Conservation (phyloP, 1,140 invertebrate genomes). For the Leptopilina clavipes region DNA sequence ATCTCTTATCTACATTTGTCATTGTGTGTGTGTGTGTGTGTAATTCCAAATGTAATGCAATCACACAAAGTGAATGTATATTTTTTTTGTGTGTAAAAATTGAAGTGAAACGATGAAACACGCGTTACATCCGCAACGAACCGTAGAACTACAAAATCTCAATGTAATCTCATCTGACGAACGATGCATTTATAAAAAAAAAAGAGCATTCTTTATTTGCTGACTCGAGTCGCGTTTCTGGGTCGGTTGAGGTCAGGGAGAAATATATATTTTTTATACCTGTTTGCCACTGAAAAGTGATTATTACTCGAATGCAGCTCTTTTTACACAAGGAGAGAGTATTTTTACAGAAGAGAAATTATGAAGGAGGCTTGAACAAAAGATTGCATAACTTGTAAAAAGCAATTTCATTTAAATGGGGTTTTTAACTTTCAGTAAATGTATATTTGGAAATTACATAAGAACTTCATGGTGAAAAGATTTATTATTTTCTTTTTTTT, state of each 20-base stretch:
- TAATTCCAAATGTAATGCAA: background rate
- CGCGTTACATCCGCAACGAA: too few species aligned
- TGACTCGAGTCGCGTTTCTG: slow-evolving; percentile 25
- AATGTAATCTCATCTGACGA: background rate
- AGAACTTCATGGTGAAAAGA: background rate
- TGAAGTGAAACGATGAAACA: background rate
- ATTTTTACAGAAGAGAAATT: slow-evolving; percentile 16
- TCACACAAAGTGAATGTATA: background rate
- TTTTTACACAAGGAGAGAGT: background rate
- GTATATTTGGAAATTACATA: background rate
- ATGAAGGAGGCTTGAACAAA: background rate
- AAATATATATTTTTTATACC: slow-evolving; percentile 32
- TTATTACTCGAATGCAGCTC: slow-evolving; percentile 14
- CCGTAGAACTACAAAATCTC: slow-evolving; percentile 31
- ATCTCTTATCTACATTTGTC: background rate
- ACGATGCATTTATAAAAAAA: slow-evolving; percentile 20
- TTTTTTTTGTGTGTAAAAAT: background rate
- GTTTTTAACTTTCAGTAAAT: background rate
- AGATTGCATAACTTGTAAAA: slow-evolving; percentile 15
- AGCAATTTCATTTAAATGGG: slow-evolving; percentile 9
- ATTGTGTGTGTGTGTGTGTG: background rate
- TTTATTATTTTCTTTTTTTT: too few species aligned
- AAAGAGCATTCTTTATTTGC: slow-evolving; percentile 23
- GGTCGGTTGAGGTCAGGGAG: slow-evolving; percentile 17
- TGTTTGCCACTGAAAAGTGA: slow-evolving; percentile 5